These are phyloP conservation scores for Holothuria scabra DNA, from an alignment of 53 echinoderm and acorn worm genomes.

Conservation along the genomic window DNA sequence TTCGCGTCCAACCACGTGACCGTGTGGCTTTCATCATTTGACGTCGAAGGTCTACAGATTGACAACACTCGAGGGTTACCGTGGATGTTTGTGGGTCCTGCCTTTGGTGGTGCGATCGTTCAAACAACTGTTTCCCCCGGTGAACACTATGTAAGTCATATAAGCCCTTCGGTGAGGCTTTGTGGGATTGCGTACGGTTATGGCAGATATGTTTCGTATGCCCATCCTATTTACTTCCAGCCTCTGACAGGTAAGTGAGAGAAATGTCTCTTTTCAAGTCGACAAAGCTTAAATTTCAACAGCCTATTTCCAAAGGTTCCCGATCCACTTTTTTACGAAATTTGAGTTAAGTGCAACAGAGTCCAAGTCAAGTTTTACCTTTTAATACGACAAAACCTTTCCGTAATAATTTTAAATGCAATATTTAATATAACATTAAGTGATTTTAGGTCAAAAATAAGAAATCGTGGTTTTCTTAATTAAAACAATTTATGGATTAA, in stretches of 20 bases:
- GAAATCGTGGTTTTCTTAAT: too few species aligned
- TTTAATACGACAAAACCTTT: too few species aligned
- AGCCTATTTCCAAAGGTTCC: too few species aligned
- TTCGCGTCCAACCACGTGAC: neutral
- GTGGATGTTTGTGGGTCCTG: neutral
- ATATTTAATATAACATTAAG: too few species aligned
- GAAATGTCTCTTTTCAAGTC: too few species aligned
- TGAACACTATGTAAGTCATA: conserved; percentile 3
- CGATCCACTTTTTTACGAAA: too few species aligned
- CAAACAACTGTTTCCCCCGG: neutral
- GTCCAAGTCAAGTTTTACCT: too few species aligned
- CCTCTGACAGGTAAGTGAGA: conserved; percentile 31
- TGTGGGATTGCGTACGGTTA: conserved; percentile 16
- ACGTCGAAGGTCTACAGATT: neutral
- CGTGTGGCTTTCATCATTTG: conserved; percentile 2
- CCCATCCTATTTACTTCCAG: conserved; percentile 15
- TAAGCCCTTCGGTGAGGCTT: conserved; percentile 4
- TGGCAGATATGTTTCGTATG: neutral
- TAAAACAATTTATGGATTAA: too few species aligned
- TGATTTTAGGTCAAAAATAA: too few species aligned
- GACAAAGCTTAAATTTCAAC: too few species aligned
- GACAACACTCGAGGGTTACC: neutral
- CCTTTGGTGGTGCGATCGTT: conserved; percentile 3
- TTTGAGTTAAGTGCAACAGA: too few species aligned
- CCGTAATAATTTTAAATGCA: too few species aligned